A percentile compares a stretch with the other conserved stretches of the same genome.
phyloP scores from a whole-genome alignment of 2,797 vertebrate genomes.

The Apodemus agrarius region DNA sequence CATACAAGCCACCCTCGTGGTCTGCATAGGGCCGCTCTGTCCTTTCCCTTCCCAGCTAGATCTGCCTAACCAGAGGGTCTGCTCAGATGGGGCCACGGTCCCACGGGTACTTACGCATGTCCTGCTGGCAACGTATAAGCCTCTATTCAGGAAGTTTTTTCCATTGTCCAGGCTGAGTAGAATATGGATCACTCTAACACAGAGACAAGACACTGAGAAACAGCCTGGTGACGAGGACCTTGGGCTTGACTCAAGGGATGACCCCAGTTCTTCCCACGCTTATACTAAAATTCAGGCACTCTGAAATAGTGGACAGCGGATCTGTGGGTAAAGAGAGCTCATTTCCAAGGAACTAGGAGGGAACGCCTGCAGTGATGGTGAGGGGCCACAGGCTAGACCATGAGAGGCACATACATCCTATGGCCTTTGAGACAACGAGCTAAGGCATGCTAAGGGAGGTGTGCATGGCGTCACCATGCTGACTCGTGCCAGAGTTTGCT shows the following conservation, averaged over 20 bases:
- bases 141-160: not conserved
- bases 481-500: not conserved
- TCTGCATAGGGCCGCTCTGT: not conserved
- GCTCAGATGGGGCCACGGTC: no score
- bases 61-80: not conserved
- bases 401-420: not conserved
- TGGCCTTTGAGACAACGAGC: not conserved
- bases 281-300: not conserved
- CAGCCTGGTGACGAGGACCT: not conserved
- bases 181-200: not conserved
- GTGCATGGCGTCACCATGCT: not conserved
- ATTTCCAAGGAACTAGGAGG: not conserved
- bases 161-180: slow-evolving; percentile 35
- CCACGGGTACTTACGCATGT: not conserved
- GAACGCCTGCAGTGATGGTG: not conserved
- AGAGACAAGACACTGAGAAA: not conserved
- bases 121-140: not conserved
- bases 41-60: not conserved
- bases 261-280: not conserved
- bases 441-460: not conserved
- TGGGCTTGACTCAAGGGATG: not conserved
- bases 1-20: not conserved
- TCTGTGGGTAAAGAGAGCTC: not conserved
- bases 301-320: not conserved
- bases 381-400: not conserved